phyloP scores from a whole-genome alignment of 2,888 invertebrate species.

The Mechanitis mazaeus region DNA sequence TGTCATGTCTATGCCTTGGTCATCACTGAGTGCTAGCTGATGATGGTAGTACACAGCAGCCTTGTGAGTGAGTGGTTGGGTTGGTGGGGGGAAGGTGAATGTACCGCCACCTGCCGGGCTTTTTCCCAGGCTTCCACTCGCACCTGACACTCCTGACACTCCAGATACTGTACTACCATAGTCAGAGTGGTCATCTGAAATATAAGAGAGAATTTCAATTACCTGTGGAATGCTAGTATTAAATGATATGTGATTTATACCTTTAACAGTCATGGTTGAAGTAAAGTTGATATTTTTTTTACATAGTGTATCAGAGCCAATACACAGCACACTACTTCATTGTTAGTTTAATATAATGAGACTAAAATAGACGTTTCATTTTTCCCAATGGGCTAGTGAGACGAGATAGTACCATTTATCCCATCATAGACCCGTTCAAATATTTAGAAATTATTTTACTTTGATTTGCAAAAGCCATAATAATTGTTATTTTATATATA shows the following conservation, averaged over 20 bases:
- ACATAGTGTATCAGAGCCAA: too few species aligned
- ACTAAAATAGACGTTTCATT: too few species aligned
- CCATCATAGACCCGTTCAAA: too few species aligned
- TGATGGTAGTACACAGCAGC: conserved; percentile 88
- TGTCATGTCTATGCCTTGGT: conserved; percentile 92
- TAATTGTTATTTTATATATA: not conserved
- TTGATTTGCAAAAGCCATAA: too few species aligned
- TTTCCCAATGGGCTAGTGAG: too few species aligned
- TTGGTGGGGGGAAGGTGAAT: conserved; percentile 85
- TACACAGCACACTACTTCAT: too few species aligned
- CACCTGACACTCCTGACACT: conserved; percentile 72
- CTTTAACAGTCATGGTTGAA: too few species aligned
- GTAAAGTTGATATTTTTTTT: too few species aligned
- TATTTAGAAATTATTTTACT: too few species aligned
- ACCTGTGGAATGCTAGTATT: not conserved
- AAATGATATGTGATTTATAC: not conserved
- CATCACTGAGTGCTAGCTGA: conserved; percentile 88
- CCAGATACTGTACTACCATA: conserved; percentile 80
- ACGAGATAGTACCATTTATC: too few species aligned
- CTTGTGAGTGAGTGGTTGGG: conserved; percentile 83
- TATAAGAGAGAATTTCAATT: not conserved
- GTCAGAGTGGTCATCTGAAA: conserved; percentile 81
- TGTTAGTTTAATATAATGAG: too few species aligned
- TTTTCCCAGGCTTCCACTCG: conserved; percentile 79
- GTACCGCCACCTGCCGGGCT: conserved; percentile 79